Evolutionary conservation across 2,113 vertebrate species (phyloP), one percentile per base, ranked within the genome.

Genomic region (Microcebus lehilahytsara): DNA sequence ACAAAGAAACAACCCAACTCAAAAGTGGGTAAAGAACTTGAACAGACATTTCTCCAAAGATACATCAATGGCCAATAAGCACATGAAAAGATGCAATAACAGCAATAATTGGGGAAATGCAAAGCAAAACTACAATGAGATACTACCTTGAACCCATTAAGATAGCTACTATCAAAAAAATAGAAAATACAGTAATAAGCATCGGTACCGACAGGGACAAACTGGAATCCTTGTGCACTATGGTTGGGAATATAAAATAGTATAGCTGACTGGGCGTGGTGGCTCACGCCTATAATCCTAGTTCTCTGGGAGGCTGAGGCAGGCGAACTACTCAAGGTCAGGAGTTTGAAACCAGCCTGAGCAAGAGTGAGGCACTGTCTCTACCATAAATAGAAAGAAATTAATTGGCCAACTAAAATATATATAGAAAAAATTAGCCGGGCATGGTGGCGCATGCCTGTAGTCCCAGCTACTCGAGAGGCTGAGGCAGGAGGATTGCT

Each of bases 221-320:
- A 49, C 22, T 2, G 42, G 32, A 78, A 62, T 32, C 22, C 40
- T 12, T 32, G 13, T 5, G 19, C 46, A 22, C 34, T 30, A 3
- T 1, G 3, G 22, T 23, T 30, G 17, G 75, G 19, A 67, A 79
- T 3, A 7, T 6, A 10, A 66, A 56, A 22, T 32, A 4, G 25
- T 6, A 32, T 0, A 40, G 16, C 17, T n/a, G 22, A 6, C 42
- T 1, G 42, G 42, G 6, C 5, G 5, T 1, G 5, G 42, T 42
- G 42, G 42, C 6, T 42, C 42, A 42, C 42, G 42, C 42, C 42
- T 42, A 6, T 42, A 42, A 42, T 42, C 42, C 42, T 42, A 42
- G 42, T 6, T 6, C 42, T 42, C 42, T 42, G 5, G 5, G 42
- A 42, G 42, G 42, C 42, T 1, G 42, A 42, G 42, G 42, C 42